Evolutionary conservation across 2,888 invertebrate genomes (phyloP).

Genomic region (Phlogophora meticulosa): DNA sequence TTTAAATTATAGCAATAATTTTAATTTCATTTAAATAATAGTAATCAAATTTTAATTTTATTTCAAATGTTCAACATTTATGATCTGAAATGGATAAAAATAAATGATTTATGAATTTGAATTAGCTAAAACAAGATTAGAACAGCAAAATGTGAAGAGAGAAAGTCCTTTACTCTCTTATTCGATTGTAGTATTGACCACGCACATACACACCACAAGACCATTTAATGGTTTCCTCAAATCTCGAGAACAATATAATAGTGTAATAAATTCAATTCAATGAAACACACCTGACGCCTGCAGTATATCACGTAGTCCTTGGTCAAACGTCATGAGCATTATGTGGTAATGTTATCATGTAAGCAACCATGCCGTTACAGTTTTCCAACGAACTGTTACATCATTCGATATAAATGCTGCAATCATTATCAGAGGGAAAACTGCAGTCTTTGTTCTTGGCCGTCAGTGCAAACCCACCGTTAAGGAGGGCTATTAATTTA

Average conservation of each 20-base stretch:
- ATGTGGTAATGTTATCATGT: slow-evolving; percentile 71
- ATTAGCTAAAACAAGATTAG: too few species aligned
- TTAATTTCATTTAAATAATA: too few species aligned
- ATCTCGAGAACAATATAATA: slow-evolving; percentile 50
- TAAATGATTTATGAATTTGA: too few species aligned
- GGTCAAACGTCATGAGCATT: slow-evolving; percentile 50
- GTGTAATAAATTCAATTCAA: slow-evolving; percentile 40
- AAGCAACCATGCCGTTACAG: slow-evolving; percentile 51
- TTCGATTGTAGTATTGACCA: not conserved
- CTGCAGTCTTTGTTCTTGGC: slow-evolving; percentile 57
- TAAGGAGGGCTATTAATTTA: slow-evolving; percentile 65
- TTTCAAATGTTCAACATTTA: too few species aligned
- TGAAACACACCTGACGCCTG: slow-evolving; percentile 50
- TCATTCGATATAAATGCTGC: slow-evolving; percentile 62
- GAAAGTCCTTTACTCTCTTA: not conserved
- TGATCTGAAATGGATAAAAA: too few species aligned
- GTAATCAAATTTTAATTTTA: too few species aligned
- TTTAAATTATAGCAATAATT: too few species aligned
- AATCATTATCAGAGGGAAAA: slow-evolving; percentile 66
- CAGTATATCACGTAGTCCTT: slow-evolving; percentile 54
- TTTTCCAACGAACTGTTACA: slow-evolving; percentile 67
- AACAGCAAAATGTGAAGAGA: not conserved
- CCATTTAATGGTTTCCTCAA: slow-evolving; percentile 6
- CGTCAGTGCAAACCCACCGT: slow-evolving; percentile 47
- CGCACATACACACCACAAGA: not conserved